These are phyloP conservation scores for Tachuris rubrigastra DNA, from an alignment of 2,113 vertebrate species.

Conservation along the genomic window DNA sequence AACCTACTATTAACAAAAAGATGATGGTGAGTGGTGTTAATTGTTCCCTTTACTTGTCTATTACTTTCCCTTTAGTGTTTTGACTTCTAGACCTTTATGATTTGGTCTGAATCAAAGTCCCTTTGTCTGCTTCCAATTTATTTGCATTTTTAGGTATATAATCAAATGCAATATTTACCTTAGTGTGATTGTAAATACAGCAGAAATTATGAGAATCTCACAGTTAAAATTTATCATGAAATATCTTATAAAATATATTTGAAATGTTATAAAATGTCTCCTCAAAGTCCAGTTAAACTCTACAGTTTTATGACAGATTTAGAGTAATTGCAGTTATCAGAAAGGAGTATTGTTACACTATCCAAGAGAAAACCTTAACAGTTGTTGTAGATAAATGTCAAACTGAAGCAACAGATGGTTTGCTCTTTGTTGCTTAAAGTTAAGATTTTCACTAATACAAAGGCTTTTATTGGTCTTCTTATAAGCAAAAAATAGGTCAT, in stretches of 20 bases:
- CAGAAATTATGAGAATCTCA: not conserved
- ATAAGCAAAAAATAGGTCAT: not conserved
- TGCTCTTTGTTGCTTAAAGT: not conserved
- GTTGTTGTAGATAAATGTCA: not conserved
- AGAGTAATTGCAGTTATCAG: constrained; percentile 30
- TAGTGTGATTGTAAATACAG: not conserved
- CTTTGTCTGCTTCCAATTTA: not conserved
- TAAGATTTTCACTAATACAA: not conserved
- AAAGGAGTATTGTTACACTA: not conserved
- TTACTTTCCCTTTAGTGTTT: not conserved
- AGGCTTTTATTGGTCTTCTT: not conserved
- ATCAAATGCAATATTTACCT: not conserved
- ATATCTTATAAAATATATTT: not conserved
- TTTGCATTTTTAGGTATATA: constrained; percentile 2
- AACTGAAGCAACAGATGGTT: not conserved
- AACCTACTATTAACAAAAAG: not conserved
- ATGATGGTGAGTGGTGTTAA: not conserved
- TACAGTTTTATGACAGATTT: constrained; percentile 19
- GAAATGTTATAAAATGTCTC: not conserved
- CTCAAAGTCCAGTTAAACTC: not conserved
- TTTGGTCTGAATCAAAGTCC: not conserved
- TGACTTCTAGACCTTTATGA: not conserved
- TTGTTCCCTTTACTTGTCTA: not conserved
- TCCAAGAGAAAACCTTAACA: not conserved
- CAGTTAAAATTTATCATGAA: not conserved